phyloP scores from a whole-genome alignment of 2,113 vertebrate species.

The Bos javanicus region DNA sequence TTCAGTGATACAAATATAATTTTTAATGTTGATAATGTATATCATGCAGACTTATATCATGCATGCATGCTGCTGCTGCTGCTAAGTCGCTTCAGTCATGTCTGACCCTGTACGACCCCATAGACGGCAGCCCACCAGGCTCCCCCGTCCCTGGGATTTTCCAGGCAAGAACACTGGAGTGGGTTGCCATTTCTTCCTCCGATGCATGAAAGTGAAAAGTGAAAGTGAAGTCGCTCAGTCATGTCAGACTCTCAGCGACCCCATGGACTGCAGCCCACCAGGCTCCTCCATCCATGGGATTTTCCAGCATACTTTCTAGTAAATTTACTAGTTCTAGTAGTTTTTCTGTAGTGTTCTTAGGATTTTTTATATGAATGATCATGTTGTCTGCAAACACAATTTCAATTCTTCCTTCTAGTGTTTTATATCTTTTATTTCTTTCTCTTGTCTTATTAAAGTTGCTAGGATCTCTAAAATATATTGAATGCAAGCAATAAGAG shows the following conservation, averaged over 20 bases:
- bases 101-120: too few species aligned
- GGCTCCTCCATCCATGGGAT: too few species aligned
- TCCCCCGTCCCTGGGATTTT: too few species aligned
- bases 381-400: background rate
- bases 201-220: too few species aligned
- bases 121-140: too few species aligned
- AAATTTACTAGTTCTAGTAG: background rate
- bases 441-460: constrained; percentile 26
- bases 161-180: too few species aligned
- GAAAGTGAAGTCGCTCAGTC: too few species aligned
- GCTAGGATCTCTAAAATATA: constrained; percentile 9
- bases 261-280: too few species aligned
- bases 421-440: background rate
- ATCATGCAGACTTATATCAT: background rate
- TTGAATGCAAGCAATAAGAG: background rate
- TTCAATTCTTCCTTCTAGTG: constrained; percentile 24
- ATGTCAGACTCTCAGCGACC: too few species aligned
- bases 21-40: background rate
- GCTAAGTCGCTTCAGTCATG: too few species aligned
- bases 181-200: too few species aligned
- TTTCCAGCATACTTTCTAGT: background rate
- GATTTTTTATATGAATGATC: background rate
- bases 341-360: background rate
- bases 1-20: background rate
- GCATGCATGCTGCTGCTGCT: too few species aligned